phyloP scores from a whole-genome alignment of 2,888 invertebrate species.

The Idaea dimidiata region DNA sequence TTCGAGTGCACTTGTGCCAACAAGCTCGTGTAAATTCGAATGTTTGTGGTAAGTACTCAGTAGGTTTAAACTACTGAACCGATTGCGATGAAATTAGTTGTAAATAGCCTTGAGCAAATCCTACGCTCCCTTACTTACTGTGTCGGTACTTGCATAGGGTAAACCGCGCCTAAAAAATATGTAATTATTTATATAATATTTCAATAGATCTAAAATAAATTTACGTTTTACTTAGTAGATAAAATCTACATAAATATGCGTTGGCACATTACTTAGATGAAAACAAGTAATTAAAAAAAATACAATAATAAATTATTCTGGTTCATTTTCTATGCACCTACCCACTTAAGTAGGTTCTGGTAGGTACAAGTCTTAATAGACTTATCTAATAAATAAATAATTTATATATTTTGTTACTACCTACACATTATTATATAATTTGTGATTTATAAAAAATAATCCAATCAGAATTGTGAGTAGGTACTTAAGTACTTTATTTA shows the following conservation, averaged over 20 bases:
- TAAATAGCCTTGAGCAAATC: too few relatives aligned
- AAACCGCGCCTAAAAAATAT: background rate
- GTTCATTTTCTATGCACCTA: too few relatives aligned
- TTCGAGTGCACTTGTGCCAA: background rate
- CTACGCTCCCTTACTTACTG: background rate
- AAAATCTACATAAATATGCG: background rate
- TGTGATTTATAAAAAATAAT: background rate
- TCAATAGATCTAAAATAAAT: background rate
- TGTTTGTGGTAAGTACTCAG: too few relatives aligned
- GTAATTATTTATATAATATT: background rate
- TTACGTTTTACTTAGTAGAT: background rate
- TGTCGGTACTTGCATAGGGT: background rate
- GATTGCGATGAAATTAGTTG: too few relatives aligned
- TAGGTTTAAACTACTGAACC: too few relatives aligned
- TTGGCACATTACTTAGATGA: background rate
- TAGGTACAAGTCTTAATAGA: background rate
- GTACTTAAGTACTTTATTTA: background rate
- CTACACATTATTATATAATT: background rate
- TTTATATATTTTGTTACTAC: background rate
- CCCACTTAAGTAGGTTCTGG: background rate
- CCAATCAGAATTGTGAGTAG: background rate
- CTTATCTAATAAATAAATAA: background rate
- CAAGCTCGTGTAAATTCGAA: background rate
- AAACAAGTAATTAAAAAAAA: too few relatives aligned
- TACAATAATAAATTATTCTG: too few relatives aligned